A percentile compares a stretch with the other conserved stretches of the same genome.
These are phyloP conservation scores for Mergus octosetaceus DNA, from an alignment of 2,797 vertebrate species.

Conservation along the genomic window DNA sequence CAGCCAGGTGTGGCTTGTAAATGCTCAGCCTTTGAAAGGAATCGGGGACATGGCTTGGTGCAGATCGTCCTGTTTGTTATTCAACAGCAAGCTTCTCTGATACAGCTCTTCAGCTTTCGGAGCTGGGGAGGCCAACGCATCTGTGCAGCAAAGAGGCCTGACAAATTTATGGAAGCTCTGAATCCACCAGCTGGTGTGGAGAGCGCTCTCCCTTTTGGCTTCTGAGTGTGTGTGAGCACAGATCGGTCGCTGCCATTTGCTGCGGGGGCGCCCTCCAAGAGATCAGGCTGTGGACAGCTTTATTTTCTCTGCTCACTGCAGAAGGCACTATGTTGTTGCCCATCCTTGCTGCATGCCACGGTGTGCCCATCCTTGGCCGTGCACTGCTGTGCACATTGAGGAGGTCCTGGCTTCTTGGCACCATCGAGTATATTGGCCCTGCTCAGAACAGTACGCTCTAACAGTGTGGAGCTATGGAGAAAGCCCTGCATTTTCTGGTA, in stretches of 20 bases:
- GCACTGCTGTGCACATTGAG: not conserved
- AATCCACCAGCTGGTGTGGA: constrained; percentile 44
- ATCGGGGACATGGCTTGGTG: not conserved
- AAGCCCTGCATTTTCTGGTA: not conserved
- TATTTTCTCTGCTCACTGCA: not conserved
- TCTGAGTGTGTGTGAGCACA: not conserved
- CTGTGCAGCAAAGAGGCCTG: constrained; percentile 9
- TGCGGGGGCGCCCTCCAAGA: not conserved
- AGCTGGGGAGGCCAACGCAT: constrained; percentile 45
- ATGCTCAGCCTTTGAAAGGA: not conserved
- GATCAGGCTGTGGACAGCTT: not conserved
- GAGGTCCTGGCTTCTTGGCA: not conserved
- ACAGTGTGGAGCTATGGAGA: not conserved
- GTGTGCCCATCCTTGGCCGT: not conserved
- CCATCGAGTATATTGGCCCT: not conserved
- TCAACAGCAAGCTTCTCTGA: not conserved
- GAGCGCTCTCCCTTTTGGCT: constrained; percentile 2
- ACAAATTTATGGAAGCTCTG: constrained; percentile 24
- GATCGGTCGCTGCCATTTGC: accelerated
- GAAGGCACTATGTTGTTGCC: not conserved
- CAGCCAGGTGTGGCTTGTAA: constrained; percentile 22
- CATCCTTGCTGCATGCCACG: not conserved
- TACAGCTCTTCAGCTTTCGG: constrained; percentile 40
- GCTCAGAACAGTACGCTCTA: not conserved
- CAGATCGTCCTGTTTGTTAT: not conserved